These are phyloP conservation scores for Ophion ellenae DNA, from an alignment of 2,888 invertebrate species.

Conservation along the genomic window DNA sequence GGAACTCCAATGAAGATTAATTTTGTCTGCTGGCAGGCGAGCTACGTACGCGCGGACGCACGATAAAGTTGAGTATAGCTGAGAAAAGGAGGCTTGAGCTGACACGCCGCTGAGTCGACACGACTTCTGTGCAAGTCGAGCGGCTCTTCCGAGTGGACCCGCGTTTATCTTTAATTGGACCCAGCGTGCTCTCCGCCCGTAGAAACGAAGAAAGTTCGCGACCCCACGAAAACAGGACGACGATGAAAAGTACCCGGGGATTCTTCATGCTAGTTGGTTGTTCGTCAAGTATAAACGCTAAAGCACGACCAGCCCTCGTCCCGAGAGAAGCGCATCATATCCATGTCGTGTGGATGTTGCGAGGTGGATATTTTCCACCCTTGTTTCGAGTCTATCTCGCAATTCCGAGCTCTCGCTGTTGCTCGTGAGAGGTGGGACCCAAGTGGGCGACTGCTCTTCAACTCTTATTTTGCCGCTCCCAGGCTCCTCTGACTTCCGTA, in stretches of 20 bases:
- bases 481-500: constrained; percentile 44
- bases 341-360: constrained; percentile 57
- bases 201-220: constrained; percentile 49
- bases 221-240: constrained; percentile 34
- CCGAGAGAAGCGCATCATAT: constrained; percentile 56
- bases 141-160: constrained; percentile 53
- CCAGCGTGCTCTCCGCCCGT: constrained; percentile 35
- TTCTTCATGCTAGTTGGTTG: constrained; percentile 47
- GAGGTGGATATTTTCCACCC: constrained; percentile 41
- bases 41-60: constrained; percentile 24
- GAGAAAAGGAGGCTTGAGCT: constrained; percentile 55
- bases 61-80: constrained; percentile 49
- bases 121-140: constrained; percentile 58
- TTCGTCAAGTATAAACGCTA: constrained; percentile 45
- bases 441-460: constrained; percentile 59
- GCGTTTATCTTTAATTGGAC: constrained; percentile 67
- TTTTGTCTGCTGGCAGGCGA: constrained; percentile 41
- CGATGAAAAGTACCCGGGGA: constrained; percentile 48
- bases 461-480: constrained; percentile 60
- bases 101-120: constrained; percentile 56
- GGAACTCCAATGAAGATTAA: constrained; percentile 48
- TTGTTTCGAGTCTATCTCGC: constrained; percentile 55
- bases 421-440: constrained; percentile 50
- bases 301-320: constrained; percentile 34
- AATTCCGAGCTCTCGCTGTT: constrained; percentile 37